These are phyloP conservation scores for Hydrotaea diabolus DNA, from an alignment of 2,888 invertebrate genomes.

Conservation along the genomic window DNA sequence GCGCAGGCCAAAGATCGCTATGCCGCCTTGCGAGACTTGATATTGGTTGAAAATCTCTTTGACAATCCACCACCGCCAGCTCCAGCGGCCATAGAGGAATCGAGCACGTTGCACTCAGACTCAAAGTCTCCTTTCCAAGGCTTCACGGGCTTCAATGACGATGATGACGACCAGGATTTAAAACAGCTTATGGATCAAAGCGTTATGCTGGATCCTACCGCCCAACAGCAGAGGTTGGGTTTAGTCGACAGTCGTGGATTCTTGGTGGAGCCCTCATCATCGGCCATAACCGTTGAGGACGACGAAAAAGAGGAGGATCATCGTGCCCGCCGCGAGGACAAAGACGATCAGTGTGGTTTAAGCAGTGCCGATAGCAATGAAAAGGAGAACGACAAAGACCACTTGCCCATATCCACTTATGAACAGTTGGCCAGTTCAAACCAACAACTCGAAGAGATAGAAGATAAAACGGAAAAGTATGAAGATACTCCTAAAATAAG, in stretches of 20 bases:
- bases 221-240: slow-evolving; percentile 74
- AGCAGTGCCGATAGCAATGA: slow-evolving; percentile 78
- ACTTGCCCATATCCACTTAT: slow-evolving; percentile 72
- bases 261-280: slow-evolving; percentile 75
- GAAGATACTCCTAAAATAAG: slow-evolving; percentile 57
- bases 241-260: slow-evolving; percentile 75
- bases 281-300: slow-evolving; percentile 76
- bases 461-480: slow-evolving; percentile 60
- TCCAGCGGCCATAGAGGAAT: neutral
- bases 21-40: slow-evolving; percentile 90
- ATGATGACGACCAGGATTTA: slow-evolving; percentile 80
- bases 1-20: slow-evolving; percentile 86
- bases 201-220: slow-evolving; percentile 71
- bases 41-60: slow-evolving; percentile 83
- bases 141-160: slow-evolving; percentile 77
- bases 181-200: slow-evolving; percentile 81
- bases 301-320: slow-evolving; percentile 73
- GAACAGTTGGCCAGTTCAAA: slow-evolving; percentile 75
- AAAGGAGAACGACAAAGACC: slow-evolving; percentile 72
- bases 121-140: slow-evolving; percentile 75
- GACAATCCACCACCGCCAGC: slow-evolving; percentile 80
- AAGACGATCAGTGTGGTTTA: slow-evolving; percentile 76
- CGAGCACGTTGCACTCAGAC: slow-evolving; percentile 38
- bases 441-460: slow-evolving; percentile 70
- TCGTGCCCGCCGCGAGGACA: slow-evolving; percentile 43